These are phyloP conservation scores for Chaetodon trifasciatus DNA, from an alignment of 2,797 vertebrate genomes.

Conservation along the genomic window DNA sequence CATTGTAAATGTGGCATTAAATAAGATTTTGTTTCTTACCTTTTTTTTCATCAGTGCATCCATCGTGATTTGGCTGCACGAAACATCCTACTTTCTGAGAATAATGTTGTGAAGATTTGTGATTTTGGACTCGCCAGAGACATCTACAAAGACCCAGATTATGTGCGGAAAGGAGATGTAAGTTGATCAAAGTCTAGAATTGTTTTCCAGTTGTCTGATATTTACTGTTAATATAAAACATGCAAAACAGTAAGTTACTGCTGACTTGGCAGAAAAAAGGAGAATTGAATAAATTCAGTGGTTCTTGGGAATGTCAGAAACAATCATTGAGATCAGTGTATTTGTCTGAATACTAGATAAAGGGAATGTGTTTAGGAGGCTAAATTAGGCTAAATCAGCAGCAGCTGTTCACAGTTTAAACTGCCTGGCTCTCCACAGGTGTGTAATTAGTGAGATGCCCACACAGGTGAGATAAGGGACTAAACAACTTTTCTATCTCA, in stretches of 20 bases:
- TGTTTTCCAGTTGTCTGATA: constrained; percentile 17
- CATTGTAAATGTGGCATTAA: background rate
- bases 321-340: constrained; percentile 9
- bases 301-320: constrained; percentile 24
- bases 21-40: background rate
- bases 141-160: constrained; percentile 96
- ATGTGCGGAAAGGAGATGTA: constrained; percentile 96
- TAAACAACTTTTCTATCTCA: constrained; percentile 32
- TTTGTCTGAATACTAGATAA: constrained; percentile 31
- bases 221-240: constrained; percentile 24
- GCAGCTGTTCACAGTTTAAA: background rate
- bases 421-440: background rate
- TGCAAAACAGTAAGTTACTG: constrained; percentile 15
- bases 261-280: constrained; percentile 29
- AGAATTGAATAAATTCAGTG: constrained; percentile 23
- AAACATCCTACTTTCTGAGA: constrained; percentile 95
- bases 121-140: constrained; percentile 96
- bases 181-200: constrained; percentile 71
- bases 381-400: background rate
- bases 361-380: background rate
- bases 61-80: constrained; percentile 94
- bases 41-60: constrained; percentile 88
- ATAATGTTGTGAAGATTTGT: constrained; percentile 96
- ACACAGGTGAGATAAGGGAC: constrained; percentile 24
- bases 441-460: constrained; percentile 8